phyloP scores from a whole-genome alignment of 37 sponge, comb jelly and placozoan species.

The Eunapius fragilis region DNA sequence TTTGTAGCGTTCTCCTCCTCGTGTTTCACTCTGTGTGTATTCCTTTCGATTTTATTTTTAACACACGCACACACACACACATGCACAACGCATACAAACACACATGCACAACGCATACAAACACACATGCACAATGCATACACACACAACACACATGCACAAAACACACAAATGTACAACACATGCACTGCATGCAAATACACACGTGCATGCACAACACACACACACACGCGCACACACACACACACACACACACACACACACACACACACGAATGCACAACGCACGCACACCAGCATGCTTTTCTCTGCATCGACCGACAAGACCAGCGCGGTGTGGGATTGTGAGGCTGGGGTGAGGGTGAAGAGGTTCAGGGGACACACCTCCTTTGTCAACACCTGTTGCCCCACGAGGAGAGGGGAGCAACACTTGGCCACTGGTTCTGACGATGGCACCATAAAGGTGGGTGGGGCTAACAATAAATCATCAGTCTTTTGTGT shows the following conservation, averaged over 20 bases:
- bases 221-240: not conserved
- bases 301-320: constrained; percentile 87
- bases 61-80: too few relatives aligned
- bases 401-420: constrained; percentile 64
- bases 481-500: not conserved
- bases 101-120: not conserved
- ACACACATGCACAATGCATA: too few relatives aligned
- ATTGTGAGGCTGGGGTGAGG: constrained; percentile 84
- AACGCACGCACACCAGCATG: constrained; percentile 29
- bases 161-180: too few relatives aligned
- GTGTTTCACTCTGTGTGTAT: too few relatives aligned
- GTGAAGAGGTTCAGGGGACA: constrained; percentile 89
- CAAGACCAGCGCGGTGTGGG: constrained; percentile 94
- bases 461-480: constrained; percentile 50
- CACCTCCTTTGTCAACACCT: constrained; percentile 93
- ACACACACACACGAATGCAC: not conserved
- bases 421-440: constrained; percentile 78
- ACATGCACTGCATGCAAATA: not conserved
- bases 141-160: not conserved
- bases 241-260: not conserved
- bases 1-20: too few relatives aligned
- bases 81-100: too few relatives aligned
- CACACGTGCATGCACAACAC: not conserved
- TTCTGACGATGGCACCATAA: constrained; percentile 95
- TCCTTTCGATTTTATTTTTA: too few relatives aligned